Conservation (phyloP, 2,113 vertebrate species). For the Camelus bactrianus region DNA sequence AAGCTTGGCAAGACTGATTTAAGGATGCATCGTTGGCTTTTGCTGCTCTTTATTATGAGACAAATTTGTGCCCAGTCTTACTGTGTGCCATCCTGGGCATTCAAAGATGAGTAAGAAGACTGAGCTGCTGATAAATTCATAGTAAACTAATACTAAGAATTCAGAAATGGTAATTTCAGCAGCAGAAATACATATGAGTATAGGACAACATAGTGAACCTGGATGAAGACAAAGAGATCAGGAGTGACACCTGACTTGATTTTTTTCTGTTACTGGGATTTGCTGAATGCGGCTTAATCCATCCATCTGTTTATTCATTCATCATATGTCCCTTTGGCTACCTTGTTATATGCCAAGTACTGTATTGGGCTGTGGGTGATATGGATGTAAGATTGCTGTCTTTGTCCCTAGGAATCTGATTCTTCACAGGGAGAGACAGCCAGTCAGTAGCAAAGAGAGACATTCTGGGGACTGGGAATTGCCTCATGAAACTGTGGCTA, state of each 20-base stretch:
- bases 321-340: neutral
- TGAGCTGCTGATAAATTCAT: neutral
- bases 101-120: neutral
- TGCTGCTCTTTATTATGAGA: neutral
- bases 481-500: neutral
- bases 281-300: neutral
- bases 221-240: neutral
- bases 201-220: neutral
- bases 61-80: neutral
- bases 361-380: neutral
- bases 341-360: neutral
- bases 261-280: neutral
- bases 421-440: neutral
- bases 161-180: neutral
- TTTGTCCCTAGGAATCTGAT: neutral
- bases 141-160: neutral
- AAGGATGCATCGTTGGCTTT: slow-evolving; percentile 1
- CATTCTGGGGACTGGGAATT: neutral
- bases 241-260: neutral
- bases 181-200: neutral
- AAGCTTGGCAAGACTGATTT: neutral
- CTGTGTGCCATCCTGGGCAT: neutral
- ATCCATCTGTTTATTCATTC: neutral
- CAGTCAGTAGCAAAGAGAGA: neutral
- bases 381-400: neutral